Percentiles rank a stretch among this genome's conserved stretches.
These are phyloP conservation scores for Bettongia penicillata DNA, from an alignment of 2,113 vertebrate species.

Conservation along the genomic window DNA sequence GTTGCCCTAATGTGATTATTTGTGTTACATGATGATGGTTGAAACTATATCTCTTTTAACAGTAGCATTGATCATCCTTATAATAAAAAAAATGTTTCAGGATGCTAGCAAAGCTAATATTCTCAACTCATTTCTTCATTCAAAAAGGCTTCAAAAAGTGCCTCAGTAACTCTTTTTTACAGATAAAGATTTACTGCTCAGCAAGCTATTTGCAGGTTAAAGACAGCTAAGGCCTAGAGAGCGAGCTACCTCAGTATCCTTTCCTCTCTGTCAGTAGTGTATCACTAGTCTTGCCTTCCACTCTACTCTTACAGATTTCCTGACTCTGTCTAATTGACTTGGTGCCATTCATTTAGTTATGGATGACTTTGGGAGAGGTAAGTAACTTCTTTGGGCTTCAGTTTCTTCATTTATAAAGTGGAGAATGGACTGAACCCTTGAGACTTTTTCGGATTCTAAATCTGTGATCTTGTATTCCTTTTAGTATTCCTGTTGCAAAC, in stretches of 20 bases:
- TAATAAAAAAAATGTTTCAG: conserved; percentile 47
- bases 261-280: neutral
- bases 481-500: neutral
- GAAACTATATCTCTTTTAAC: neutral
- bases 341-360: neutral
- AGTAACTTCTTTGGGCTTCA: neutral
- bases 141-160: conserved; percentile 29
- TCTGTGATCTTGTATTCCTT: neutral
- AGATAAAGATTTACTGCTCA: conserved; percentile 1
- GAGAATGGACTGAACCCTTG: neutral
- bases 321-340: neutral
- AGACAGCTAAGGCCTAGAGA: neutral
- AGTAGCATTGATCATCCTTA: conserved; percentile 32
- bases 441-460: neutral
- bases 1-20: conserved; percentile 53
- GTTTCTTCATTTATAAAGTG: neutral
- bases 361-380: neutral
- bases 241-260: neutral
- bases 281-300: neutral
- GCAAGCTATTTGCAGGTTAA: neutral
- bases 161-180: neutral
- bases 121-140: conserved; percentile 10
- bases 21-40: conserved; percentile 51
- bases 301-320: neutral
- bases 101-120: conserved; percentile 13